Base-by-base conservation (phyloP, 2,797 vertebrate species). In the Echiichthys vipera region DNA sequence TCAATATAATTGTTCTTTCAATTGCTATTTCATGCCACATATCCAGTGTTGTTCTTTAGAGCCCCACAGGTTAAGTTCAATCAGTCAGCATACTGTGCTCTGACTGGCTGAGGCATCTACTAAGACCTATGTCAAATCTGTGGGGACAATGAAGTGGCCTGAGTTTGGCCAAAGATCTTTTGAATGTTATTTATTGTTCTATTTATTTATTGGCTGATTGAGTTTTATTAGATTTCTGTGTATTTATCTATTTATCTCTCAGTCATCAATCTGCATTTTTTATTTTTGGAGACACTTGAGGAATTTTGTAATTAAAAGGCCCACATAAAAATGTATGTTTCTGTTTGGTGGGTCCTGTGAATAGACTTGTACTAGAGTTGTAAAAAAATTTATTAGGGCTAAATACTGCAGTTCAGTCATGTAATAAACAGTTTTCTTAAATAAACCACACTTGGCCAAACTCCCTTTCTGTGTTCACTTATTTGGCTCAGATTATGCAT, bases 161-260 rank as follows among this genome's bases (percentile, higher is more conserved):
- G 30, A 74, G 78, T 92, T 86, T 88, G 93, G 92, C 93, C 93
- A 95, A 94, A 93, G 91, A 93, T 93, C 64, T 92, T 93, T 86
- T 93, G 88, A 93, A 92, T 94, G 92, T 92, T 95, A 95, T 95
- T 94, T 95, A 95, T 95, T 90, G 85, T 93, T 92, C 65, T 93
- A 93, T 91, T 93, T 94, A 95, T 95, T 94, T 93, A 94, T 93
- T 91, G 88, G 67, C 89, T 77, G 79, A 81, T 88, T 84, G 84
- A 83, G 64, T 85, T 90, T 54, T 61, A 76, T 89, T 80, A 1
- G 25, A 77, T 81, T 84, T 84, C 81, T 85, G 86, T 88, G 79
- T 95, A 94, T 95, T 95, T 95, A 95, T 95, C 83, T 94, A 95
- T 95, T 95, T 94, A 94, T 94, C 84, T 90, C 83, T 88, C 88